Conservation (phyloP, 2,888 invertebrate species). For the Isoperla grammatica region DNA sequence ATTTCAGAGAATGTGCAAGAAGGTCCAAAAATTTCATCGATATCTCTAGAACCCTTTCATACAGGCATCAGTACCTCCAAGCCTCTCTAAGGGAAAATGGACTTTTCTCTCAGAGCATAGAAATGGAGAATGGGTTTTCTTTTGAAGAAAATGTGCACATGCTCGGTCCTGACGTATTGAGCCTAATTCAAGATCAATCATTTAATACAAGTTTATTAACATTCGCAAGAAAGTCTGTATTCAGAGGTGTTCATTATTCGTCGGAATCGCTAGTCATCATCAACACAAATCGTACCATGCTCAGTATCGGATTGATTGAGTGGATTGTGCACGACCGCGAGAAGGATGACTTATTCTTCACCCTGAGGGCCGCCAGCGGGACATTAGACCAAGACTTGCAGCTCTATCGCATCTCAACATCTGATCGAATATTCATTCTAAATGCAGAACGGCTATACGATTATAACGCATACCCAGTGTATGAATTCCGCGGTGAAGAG, state of each 20-base stretch:
- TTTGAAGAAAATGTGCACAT: not conserved
- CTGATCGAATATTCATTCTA: not conserved
- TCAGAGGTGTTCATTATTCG: not conserved
- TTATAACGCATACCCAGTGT: not conserved
- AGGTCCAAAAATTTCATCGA: conserved; percentile 7
- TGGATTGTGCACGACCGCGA: not conserved
- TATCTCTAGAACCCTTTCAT: conserved; percentile 1
- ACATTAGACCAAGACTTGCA: not conserved
- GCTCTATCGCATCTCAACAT: not conserved
- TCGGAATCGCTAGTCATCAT: not conserved
- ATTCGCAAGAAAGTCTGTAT: not conserved
- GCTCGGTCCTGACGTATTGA: not conserved
- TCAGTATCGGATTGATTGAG: not conserved
- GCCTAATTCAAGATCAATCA: not conserved
- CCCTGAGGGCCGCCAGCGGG: not conserved
- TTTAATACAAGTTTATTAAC: not conserved
- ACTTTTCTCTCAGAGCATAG: not conserved
- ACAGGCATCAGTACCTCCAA: conserved; percentile 10
- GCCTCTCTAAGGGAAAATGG: not conserved
- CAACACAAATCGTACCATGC: not conserved
- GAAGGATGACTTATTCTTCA: not conserved
- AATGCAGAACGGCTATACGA: not conserved
- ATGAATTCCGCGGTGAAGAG: not conserved
- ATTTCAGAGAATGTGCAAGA: too few species aligned
- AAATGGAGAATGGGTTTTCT: not conserved